Base-by-base conservation (phyloP, 1,140 invertebrate genomes). In the Tribolium castaneum region DNA sequence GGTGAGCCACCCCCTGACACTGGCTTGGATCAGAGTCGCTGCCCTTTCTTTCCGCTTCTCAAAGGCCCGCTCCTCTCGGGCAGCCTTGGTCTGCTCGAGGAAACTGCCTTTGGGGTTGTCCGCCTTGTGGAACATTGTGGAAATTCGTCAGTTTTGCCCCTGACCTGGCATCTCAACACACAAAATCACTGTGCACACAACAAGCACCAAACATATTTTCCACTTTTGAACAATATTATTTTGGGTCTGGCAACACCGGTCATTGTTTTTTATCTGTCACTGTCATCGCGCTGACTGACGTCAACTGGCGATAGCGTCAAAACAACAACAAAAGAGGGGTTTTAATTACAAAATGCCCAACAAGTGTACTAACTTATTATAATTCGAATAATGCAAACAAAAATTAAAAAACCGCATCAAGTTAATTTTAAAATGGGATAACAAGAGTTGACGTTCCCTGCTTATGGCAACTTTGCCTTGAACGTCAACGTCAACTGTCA, bases 11-110 rank as follows among this genome's bases (percentile, higher is more conserved):
- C 92, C 92, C 82, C 93, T 90, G 25, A 95, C 86, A 71, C 89
- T 86, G 3, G 93, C 90, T 85, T 97, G 95, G 79, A 97, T 92
- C 76, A 89, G 87, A 6, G 91, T 89, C 62, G 92, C 92, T 10
- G 94, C 94, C 75, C 88, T 87, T 83, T 96, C 93, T 50, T 91
- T 89, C 79, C 92, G 91, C 86, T 95, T 94, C 83, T 96, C 96
- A 59, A 93, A 88, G 1, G 94, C 95, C 79, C 96, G 90, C 87
- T 97, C 95, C 82, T 92, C 92, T 79, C 96, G 89, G 5, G 96
- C 96, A 19, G 93, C 94, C 87, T 97, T 97, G 1, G 94, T 95
- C 83, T 95, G 92, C 84, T 95, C 93, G 80, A 96, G 88, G 84
- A 96, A 96, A 80, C 84, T 89, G 74, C 87, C 89, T 84, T 92